Conservation (phyloP, 2,113 vertebrate species). For the Nibea coibor region DNA sequence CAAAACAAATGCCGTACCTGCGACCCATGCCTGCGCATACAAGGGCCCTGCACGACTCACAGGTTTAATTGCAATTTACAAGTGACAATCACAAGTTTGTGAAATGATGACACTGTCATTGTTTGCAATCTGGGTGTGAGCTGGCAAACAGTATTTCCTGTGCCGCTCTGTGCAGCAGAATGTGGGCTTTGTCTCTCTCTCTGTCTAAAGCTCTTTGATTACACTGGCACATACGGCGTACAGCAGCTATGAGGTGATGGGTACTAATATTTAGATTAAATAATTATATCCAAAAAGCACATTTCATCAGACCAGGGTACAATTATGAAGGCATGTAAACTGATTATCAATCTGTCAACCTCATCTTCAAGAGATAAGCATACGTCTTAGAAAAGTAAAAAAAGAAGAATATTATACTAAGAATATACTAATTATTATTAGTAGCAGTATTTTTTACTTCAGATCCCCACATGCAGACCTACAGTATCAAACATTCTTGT, state of each 20-base stretch:
- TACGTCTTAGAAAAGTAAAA: neutral
- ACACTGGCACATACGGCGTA: neutral
- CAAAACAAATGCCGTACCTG: neutral
- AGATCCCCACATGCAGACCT: slow-evolving; percentile 7
- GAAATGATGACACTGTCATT: neutral
- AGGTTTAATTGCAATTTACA: neutral
- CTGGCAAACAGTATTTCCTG: neutral
- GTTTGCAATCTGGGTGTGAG: neutral
- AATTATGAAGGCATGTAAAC: slow-evolving; percentile 10
- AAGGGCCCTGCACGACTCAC: neutral
- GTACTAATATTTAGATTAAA: neutral
- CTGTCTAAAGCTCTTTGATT: neutral
- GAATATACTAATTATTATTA: neutral
- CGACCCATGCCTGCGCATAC: neutral
- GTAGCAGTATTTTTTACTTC: neutral
- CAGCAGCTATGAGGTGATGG: neutral
- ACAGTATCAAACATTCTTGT: neutral
- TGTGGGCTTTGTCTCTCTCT: neutral
- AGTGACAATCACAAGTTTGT: neutral
- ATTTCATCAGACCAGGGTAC: neutral
- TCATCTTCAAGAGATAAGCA: neutral
- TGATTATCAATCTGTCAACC: neutral
- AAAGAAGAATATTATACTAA: neutral
- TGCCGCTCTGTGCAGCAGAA: no score
- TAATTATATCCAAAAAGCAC: neutral